phyloP scores from a whole-genome alignment of 1,140 invertebrate species.

The Hypothenemus hampei region DNA sequence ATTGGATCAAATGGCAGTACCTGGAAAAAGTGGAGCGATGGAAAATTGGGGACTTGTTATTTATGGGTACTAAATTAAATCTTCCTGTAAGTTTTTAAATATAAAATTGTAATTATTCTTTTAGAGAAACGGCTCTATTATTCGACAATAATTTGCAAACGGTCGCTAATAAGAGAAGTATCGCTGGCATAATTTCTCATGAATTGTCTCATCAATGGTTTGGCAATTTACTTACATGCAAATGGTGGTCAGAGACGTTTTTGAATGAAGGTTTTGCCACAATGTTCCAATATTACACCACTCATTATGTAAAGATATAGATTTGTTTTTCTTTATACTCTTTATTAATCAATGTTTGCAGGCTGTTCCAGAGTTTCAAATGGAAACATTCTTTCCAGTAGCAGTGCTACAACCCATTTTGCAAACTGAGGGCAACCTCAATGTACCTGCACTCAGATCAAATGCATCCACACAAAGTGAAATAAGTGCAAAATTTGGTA shows the following conservation, averaged over 20 bases:
- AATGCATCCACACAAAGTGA: slow-evolving; percentile 28
- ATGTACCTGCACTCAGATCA: slow-evolving; percentile 41
- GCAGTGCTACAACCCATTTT: slow-evolving; percentile 46
- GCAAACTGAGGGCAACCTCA: slow-evolving; percentile 30
- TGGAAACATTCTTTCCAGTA: slow-evolving; percentile 45
- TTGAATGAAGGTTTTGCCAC: slow-evolving; percentile 49
- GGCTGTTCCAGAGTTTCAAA: slow-evolving; percentile 23
- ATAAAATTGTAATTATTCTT: too few species aligned
- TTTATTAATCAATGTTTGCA: slow-evolving; percentile 4
- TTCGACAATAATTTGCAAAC: slow-evolving; percentile 31
- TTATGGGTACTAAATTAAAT: slow-evolving; percentile 51
- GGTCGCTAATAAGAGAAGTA: slow-evolving; percentile 40
- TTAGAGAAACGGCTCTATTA: slow-evolving; percentile 1
- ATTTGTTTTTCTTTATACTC: neutral
- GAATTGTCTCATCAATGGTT: slow-evolving; percentile 64
- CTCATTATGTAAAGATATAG: slow-evolving; percentile 25
- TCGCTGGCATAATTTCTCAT: slow-evolving; percentile 52
- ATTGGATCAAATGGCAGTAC: slow-evolving; percentile 58
- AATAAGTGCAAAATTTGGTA: slow-evolving; percentile 52
- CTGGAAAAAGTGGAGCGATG: slow-evolving; percentile 90
- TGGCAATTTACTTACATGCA: slow-evolving; percentile 59
- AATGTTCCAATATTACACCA: slow-evolving; percentile 39
- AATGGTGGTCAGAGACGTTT: slow-evolving; percentile 48
- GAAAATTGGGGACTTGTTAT: slow-evolving; percentile 89
- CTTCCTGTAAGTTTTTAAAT: too few species aligned